A percentile compares a stretch with the other conserved stretches of the same genome.
Conservation (phyloP, 1,140 invertebrate species). For the Drosophila jambulina region DNA sequence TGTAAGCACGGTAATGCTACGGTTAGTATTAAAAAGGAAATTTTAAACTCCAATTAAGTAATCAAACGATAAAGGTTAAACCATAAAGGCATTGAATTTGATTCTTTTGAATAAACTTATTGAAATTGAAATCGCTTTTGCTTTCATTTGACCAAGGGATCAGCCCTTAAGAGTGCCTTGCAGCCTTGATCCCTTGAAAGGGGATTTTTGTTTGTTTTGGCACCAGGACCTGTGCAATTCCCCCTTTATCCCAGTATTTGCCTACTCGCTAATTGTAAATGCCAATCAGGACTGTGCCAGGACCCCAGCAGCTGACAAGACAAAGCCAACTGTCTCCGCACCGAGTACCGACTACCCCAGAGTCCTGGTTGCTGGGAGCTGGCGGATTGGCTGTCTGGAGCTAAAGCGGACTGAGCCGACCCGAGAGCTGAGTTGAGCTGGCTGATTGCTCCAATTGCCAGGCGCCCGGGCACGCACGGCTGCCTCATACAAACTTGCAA, state of each 20-base stretch:
- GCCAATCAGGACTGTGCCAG: conserved; percentile 73
- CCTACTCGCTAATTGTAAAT: conserved; percentile 83
- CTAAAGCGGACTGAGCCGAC: conserved; percentile 30
- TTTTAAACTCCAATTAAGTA: background rate
- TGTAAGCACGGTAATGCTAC: too few relatives aligned
- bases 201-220: conserved; percentile 14
- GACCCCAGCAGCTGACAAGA: conserved; percentile 40
- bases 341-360: conserved; percentile 11
- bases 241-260: conserved; percentile 57
- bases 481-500: conserved; percentile 80
- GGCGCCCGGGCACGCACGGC: conserved; percentile 74
- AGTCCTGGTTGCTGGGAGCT: background rate
- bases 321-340: conserved; percentile 42
- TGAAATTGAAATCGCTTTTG: conserved; percentile 5
- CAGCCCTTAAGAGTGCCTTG: conserved; percentile 12
- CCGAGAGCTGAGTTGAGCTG: conserved; percentile 49
- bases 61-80: background rate
- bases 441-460: conserved; percentile 80
- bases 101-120: conserved; percentile 2
- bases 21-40: background rate
- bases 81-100: background rate
- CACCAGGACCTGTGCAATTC: conserved; percentile 45
- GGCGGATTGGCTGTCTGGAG: conserved; percentile 34
- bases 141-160: conserved; percentile 6
- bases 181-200: conserved; percentile 1